A percentile compares a stretch with the other conserved stretches of the same genome.
Conservation (phyloP, 2,888 invertebrate species). For the Dichetophora obliterata region DNA sequence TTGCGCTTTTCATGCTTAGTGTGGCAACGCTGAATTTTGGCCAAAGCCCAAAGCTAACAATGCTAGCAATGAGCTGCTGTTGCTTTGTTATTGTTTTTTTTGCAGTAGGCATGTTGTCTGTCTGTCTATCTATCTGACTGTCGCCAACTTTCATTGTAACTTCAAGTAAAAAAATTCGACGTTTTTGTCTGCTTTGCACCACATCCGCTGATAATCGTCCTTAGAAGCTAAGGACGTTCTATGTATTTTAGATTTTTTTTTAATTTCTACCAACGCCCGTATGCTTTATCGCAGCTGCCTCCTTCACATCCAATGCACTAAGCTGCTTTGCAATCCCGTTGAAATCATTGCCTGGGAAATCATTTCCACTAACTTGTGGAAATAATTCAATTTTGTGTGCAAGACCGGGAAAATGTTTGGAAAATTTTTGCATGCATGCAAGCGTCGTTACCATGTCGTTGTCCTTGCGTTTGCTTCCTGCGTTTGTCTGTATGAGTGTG, state of each 20-base stretch:
- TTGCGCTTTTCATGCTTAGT: neutral
- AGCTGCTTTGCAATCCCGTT: too few relatives aligned
- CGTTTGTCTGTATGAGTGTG: constrained; percentile 4
- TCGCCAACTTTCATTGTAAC: neutral
- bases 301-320: neutral
- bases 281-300: neutral
- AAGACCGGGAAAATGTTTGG: constrained; percentile 16
- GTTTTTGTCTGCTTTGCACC: neutral
- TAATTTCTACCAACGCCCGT: neutral
- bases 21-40: neutral
- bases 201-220: constrained; percentile 24
- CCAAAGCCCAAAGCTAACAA: neutral
- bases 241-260: neutral
- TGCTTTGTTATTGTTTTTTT: neutral
- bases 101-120: neutral
- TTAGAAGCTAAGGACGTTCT: neutral
- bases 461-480: neutral
- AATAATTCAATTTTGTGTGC: constrained; percentile 23
- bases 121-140: neutral
- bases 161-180: neutral
- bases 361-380: constrained; percentile 3
- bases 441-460: neutral
- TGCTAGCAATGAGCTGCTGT: neutral
- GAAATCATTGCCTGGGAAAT: neutral
- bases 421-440: constrained; percentile 10